Percentiles rank a stretch among this genome's conserved stretches.
Evolutionary conservation across 37 sponge, comb jelly and placozoan species (phyloP).

Genomic region (Beroe ovata): DNA sequence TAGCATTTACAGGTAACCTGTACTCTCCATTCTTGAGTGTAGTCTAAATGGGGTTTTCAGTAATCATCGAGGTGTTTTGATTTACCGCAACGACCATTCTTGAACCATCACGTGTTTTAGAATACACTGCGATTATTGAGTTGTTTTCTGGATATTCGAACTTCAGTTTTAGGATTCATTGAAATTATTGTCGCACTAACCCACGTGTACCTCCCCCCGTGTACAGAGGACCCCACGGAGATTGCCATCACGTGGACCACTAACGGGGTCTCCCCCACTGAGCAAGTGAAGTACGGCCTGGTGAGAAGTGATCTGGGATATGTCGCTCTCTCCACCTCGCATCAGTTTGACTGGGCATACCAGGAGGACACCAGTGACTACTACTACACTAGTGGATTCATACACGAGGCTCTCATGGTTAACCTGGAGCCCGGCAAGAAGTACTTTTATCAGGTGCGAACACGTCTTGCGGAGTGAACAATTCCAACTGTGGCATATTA

Average conservation of each 20-base stretch:
- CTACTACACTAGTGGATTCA: slow-evolving; percentile 45
- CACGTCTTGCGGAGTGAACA: too few species aligned
- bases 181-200: too few species aligned
- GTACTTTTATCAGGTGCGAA: slow-evolving; percentile 34
- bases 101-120: too few species aligned
- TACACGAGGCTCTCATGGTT: slow-evolving; percentile 62
- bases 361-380: neutral
- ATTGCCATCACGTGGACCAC: slow-evolving; percentile 55
- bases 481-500: too few species aligned
- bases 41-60: too few species aligned
- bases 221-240: slow-evolving; percentile 36
- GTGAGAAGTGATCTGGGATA: neutral
- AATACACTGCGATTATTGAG: too few species aligned
- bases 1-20: slow-evolving; percentile 22
- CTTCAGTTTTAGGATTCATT: too few species aligned
- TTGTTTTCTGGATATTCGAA: too few species aligned
- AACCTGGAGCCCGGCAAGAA: slow-evolving; percentile 36
- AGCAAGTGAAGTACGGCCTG: slow-evolving; percentile 39
- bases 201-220: too few species aligned
- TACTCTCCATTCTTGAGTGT: too few species aligned
- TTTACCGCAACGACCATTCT: too few species aligned
- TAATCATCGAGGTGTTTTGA: too few species aligned
- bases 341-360: slow-evolving; percentile 25
- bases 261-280: slow-evolving; percentile 9
- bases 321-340: slow-evolving; percentile 11